Evolutionary conservation across 2,113 vertebrate species (phyloP).

Genomic region (Ifrita kowaldi): DNA sequence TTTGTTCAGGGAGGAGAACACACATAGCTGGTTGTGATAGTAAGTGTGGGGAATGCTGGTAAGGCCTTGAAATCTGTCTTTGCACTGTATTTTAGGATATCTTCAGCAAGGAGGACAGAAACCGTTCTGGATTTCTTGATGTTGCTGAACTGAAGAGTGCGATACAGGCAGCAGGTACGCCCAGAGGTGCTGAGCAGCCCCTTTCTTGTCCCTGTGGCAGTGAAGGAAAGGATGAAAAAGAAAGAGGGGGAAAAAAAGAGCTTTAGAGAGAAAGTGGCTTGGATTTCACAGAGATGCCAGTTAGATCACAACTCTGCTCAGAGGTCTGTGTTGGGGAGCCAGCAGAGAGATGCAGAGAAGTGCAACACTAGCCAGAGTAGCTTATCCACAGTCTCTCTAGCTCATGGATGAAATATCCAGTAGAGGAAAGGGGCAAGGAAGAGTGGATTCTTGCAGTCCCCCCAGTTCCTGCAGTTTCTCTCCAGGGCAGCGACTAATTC

Average conservation of each 20-base stretch:
- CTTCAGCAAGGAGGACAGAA: slow-evolving; percentile 61
- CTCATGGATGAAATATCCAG: neutral
- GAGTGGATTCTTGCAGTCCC: neutral
- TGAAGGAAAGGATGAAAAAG: neutral
- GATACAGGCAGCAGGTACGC: slow-evolving; percentile 50
- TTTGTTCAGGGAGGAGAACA: neutral
- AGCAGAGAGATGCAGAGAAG: neutral
- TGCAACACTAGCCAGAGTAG: neutral
- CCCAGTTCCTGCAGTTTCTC: neutral
- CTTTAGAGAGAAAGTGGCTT: neutral
- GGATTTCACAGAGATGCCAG: neutral
- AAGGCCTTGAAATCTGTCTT: neutral
- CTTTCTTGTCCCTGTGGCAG: neutral
- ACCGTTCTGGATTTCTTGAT: slow-evolving; percentile 57
- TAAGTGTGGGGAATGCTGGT: neutral
- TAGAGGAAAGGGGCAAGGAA: neutral
- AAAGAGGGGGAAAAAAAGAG: neutral
- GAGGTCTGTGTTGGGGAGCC: neutral
- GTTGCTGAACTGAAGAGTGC: slow-evolving; percentile 35
- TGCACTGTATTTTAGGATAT: slow-evolving; percentile 45
- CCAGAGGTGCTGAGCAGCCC: neutral
- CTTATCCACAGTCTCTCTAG: neutral
- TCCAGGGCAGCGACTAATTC: neutral
- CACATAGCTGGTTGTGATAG: neutral
- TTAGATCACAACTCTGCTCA: neutral